Percentiles rank a stretch among this genome's conserved stretches.
These are phyloP conservation scores for Ceryle rudis DNA, from an alignment of 2,797 vertebrate species.

Conservation along the genomic window DNA sequence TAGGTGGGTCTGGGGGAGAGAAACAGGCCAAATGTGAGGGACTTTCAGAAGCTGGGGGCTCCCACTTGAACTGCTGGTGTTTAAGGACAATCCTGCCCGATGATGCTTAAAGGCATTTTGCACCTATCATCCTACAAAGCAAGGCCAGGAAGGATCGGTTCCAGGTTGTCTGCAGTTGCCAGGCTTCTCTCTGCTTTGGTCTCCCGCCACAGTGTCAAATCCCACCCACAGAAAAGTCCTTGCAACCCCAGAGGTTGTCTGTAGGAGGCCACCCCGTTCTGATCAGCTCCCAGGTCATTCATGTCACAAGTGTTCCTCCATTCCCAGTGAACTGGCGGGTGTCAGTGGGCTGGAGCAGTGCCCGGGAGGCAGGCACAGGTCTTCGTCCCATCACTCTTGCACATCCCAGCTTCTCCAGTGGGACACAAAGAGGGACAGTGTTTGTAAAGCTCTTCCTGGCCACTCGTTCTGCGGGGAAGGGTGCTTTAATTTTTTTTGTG, in stretches of 20 bases:
- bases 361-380: background rate
- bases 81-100: background rate
- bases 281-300: background rate
- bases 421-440: background rate
- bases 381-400: background rate
- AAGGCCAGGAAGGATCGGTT: background rate
- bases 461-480: background rate
- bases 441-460: conserved; percentile 27
- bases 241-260: background rate
- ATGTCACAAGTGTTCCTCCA: background rate
- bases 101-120: background rate
- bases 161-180: background rate
- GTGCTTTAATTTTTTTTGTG: background rate
- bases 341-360: background rate
- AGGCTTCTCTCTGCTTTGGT: background rate
- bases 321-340: background rate
- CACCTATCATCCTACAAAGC: background rate
- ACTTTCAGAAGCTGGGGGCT: background rate
- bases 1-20: background rate
- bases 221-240: background rate
- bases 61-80: background rate
- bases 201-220: background rate
- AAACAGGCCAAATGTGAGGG: background rate
- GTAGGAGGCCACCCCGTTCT: background rate
- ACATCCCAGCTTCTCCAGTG: background rate